A percentile compares a stretch with the other conserved stretches of the same genome.
These are phyloP conservation scores for Neoitamus cyanurus DNA, from an alignment of 2,888 invertebrate genomes.

Conservation along the genomic window DNA sequence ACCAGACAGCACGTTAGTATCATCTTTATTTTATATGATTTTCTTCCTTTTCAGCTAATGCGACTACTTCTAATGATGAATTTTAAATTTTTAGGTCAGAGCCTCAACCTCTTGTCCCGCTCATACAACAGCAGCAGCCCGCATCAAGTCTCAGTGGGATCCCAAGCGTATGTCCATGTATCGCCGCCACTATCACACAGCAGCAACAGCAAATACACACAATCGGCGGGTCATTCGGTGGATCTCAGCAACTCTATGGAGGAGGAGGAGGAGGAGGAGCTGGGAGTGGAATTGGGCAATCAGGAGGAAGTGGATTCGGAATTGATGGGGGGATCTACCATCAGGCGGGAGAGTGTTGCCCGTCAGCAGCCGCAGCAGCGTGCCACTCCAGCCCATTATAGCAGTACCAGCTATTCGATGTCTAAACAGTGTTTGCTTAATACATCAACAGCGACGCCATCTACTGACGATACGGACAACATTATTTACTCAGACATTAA, in stretches of 20 bases:
- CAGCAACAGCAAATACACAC: slow-evolving; percentile 63
- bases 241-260: slow-evolving; percentile 67
- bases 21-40: slow-evolving; percentile 6
- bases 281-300: slow-evolving; percentile 63
- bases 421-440: slow-evolving; percentile 66
- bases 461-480: slow-evolving; percentile 60
- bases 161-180: slow-evolving; percentile 66
- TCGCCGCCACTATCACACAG: slow-evolving; percentile 63
- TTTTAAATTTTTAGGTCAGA: slow-evolving; percentile 61
- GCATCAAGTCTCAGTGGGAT: slow-evolving; percentile 66
- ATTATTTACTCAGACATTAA: slow-evolving; percentile 66
- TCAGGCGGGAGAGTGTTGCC: slow-evolving; percentile 68
- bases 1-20: slow-evolving; percentile 47
- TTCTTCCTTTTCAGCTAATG: background rate
- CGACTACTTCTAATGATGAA: background rate
- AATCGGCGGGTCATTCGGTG: slow-evolving; percentile 64
- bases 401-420: slow-evolving; percentile 68
- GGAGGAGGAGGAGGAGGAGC: slow-evolving; percentile 61
- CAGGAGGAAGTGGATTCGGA: slow-evolving; percentile 66
- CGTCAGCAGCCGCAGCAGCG: slow-evolving; percentile 62
- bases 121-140: slow-evolving; percentile 66
- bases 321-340: slow-evolving; percentile 68
- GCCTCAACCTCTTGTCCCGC: slow-evolving; percentile 64
- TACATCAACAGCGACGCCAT: slow-evolving; percentile 65
- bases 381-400: slow-evolving; percentile 66